Percentiles rank a stretch among this genome's conserved stretches.
These are phyloP conservation scores for Bubalus kerabau DNA, from an alignment of 2,113 vertebrate genomes.

Conservation along the genomic window DNA sequence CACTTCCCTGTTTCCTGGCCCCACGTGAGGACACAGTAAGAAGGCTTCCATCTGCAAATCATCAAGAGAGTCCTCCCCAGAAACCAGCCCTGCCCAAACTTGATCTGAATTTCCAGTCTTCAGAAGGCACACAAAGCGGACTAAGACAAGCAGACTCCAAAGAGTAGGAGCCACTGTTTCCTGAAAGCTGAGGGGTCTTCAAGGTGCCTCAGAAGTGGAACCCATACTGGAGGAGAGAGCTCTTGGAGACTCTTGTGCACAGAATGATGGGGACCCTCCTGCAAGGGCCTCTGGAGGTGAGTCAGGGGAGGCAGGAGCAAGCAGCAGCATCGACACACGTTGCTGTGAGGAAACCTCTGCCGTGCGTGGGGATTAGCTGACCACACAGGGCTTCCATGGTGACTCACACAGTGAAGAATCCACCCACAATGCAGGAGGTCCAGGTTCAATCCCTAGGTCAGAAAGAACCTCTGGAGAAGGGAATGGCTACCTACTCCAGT, in stretches of 20 bases:
- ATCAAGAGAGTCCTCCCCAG: neutral
- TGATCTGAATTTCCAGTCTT: neutral
- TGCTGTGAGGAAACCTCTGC: neutral
- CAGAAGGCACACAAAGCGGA: neutral
- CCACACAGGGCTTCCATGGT: neutral
- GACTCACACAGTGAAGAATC: neutral
- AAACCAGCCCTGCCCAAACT: neutral
- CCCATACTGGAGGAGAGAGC: no score
- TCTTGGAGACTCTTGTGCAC: neutral
- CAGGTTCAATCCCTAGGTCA: neutral
- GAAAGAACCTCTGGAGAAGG: neutral
- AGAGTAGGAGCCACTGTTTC: neutral
- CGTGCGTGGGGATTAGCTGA: neutral
- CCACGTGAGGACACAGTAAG: rapidly evolving
- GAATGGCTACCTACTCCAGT: neutral
- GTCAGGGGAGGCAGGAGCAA: rapidly evolving
- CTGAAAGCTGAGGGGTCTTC: neutral
- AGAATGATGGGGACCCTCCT: neutral
- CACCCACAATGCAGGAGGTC: neutral
- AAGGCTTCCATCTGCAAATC: neutral
- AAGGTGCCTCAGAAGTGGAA: neutral
- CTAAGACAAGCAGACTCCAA: neutral
- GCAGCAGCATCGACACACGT: rapidly evolving
- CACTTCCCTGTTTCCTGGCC: neutral
- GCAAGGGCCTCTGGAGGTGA: neutral